Evolutionary conservation across 2,797 vertebrate species (phyloP).

Genomic region (Eospalax fontanierii): DNA sequence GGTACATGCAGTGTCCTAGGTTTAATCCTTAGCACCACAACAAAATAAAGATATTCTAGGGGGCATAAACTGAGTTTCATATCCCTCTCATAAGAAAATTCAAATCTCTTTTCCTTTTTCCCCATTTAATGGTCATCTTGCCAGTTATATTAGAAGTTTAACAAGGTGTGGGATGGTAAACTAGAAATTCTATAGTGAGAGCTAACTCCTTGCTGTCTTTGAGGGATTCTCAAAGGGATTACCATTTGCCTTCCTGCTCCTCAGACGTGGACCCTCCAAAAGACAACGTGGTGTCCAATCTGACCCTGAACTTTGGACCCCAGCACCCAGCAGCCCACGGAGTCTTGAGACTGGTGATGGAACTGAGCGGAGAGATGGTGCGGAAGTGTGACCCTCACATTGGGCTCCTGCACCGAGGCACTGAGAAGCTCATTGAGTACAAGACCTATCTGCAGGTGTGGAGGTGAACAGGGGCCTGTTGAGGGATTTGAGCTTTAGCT

Average conservation of each 20-base stretch:
- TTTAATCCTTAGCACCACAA: not conserved
- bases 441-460: conserved; percentile 97
- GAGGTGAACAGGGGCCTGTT: not conserved
- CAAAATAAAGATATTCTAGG: not conserved
- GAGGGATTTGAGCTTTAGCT: not conserved
- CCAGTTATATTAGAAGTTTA: not conserved
- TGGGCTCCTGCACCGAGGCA: conserved; percentile 96
- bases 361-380: conserved; percentile 96
- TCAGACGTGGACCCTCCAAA: conserved; percentile 93
- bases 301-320: conserved; percentile 97
- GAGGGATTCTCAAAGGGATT: conserved; percentile 5
- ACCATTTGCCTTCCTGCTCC: not conserved
- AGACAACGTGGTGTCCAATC: conserved; percentile 92
- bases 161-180: not conserved
- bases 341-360: conserved; percentile 96
- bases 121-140: not conserved
- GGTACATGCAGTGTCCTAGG: not conserved
- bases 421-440: conserved; percentile 97
- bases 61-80: not conserved
- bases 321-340: conserved; percentile 98
- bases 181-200: not conserved
- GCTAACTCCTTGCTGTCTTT: not conserved
- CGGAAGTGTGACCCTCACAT: conserved; percentile 97
- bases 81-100: not conserved
- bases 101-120: not conserved